Conservation (phyloP, 2,888 invertebrate species). For the Himalopsyche japonica region DNA sequence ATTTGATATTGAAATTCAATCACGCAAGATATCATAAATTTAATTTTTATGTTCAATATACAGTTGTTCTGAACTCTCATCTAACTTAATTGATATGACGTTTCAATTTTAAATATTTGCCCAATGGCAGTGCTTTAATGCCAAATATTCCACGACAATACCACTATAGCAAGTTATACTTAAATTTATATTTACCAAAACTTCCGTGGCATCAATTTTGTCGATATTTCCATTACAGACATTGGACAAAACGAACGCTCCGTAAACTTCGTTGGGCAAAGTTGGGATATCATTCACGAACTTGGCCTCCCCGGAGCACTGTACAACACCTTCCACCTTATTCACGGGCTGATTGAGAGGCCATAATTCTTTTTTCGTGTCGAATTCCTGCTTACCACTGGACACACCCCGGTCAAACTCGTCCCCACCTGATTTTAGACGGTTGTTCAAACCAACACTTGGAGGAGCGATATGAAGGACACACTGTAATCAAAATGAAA, state of each 20-base stretch:
- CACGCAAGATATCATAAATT: too few relatives aligned
- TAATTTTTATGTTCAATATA: too few relatives aligned
- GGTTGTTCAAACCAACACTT: conserved; percentile 49
- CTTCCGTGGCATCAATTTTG: conserved; percentile 54
- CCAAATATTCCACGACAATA: too few relatives aligned
- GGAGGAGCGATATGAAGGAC: conserved; percentile 57
- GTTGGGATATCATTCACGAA: conserved; percentile 66
- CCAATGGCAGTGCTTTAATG: too few relatives aligned
- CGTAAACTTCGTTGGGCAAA: conserved; percentile 64
- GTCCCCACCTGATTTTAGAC: conserved; percentile 61
- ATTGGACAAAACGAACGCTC: conserved; percentile 63
- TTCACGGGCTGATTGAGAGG: conserved; percentile 70
- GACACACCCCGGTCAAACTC: conserved; percentile 64
- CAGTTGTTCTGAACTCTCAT: too few relatives aligned
- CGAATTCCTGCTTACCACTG: conserved; percentile 64
- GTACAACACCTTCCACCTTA: conserved; percentile 65
- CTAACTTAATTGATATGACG: too few relatives aligned
- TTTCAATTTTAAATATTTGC: too few relatives aligned
- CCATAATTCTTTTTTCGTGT: conserved; percentile 64
- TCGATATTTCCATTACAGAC: conserved; percentile 62
- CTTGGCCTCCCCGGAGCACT: conserved; percentile 70
- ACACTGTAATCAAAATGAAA: conserved; percentile 50
- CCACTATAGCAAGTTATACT: too few relatives aligned
- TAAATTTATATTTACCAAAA: conserved; percentile 55
- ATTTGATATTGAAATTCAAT: too few relatives aligned